phyloP scores from a whole-genome alignment of 2,888 invertebrate genomes.

The Abscondita cerata region DNA sequence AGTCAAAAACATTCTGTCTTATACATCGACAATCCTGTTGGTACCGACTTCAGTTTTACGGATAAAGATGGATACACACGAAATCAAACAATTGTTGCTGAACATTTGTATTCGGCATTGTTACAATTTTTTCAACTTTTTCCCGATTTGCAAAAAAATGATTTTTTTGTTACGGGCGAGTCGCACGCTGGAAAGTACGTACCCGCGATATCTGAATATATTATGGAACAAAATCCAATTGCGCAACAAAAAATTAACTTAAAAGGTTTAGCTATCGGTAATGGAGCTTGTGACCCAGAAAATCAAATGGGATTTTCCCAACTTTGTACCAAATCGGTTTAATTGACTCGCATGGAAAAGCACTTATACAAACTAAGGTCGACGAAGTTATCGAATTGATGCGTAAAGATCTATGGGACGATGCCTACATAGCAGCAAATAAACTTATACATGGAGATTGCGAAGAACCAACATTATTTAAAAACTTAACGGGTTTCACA shows the following conservation, averaged over 20 bases:
- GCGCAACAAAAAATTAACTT: too few relatives aligned
- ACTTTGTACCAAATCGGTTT: slow-evolving; percentile 76
- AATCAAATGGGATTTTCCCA: slow-evolving; percentile 75
- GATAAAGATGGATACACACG: slow-evolving; percentile 75
- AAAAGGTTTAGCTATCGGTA: slow-evolving; percentile 75
- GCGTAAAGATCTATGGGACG: slow-evolving; percentile 63
- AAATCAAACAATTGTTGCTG: slow-evolving; percentile 76
- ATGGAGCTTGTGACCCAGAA: slow-evolving; percentile 75
- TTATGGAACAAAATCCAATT: slow-evolving; percentile 64
- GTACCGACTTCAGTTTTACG: slow-evolving; percentile 88
- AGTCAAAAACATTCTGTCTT: too few relatives aligned
- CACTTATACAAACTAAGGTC: slow-evolving; percentile 66
- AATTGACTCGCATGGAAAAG: slow-evolving; percentile 64
- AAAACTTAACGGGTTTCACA: slow-evolving; percentile 73
- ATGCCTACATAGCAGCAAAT: slow-evolving; percentile 73
- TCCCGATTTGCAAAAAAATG: slow-evolving; percentile 71
- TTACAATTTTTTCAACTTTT: slow-evolving; percentile 81
- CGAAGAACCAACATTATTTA: slow-evolving; percentile 64
- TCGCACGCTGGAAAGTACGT: slow-evolving; percentile 67
- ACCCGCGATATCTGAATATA: slow-evolving; percentile 74
- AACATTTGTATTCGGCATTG: slow-evolving; percentile 74
- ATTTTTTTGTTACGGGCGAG: too few relatives aligned
- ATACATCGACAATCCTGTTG: too few relatives aligned
- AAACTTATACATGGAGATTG: too few relatives aligned
- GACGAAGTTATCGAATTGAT: slow-evolving; percentile 63